Evolutionary conservation across 2,797 vertebrate species (phyloP).

Genomic region (Poeciliopsis presidionis): DNA sequence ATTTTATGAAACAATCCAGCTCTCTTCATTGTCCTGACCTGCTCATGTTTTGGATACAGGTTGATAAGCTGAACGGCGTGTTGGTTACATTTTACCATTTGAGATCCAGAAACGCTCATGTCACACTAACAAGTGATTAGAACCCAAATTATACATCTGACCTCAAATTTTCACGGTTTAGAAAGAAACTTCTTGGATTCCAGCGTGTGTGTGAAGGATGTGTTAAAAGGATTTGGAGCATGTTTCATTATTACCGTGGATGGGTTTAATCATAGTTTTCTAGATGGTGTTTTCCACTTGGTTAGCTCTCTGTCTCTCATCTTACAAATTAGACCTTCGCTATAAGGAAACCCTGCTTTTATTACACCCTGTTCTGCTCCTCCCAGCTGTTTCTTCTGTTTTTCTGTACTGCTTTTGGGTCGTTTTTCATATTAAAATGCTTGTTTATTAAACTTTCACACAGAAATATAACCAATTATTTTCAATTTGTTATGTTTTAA

Average conservation of each 20-base stretch:
- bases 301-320: constrained; percentile 59
- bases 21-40: too few relatives aligned
- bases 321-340: constrained; percentile 49
- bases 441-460: neutral
- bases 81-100: too few relatives aligned
- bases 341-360: constrained; percentile 31
- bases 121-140: constrained; percentile 43
- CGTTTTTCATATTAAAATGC: neutral
- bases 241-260: constrained; percentile 73
- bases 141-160: constrained; percentile 53
- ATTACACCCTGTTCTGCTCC: constrained; percentile 18
- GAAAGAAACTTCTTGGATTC: constrained; percentile 34
- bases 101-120: too few relatives aligned
- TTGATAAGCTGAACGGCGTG: too few relatives aligned
- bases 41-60: too few relatives aligned
- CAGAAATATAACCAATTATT: neutral
- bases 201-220: constrained; percentile 43
- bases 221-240: constrained; percentile 65
- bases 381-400: neutral
- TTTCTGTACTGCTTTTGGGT: neutral
- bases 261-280: constrained; percentile 70
- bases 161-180: constrained; percentile 50
- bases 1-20: too few relatives aligned
- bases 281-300: constrained; percentile 68
- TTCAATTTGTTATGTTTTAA: neutral